Evolutionary conservation across 2,797 vertebrate species (phyloP), one percentile per base, ranked within the genome.

Genomic region (Echeneis naucrates): DNA sequence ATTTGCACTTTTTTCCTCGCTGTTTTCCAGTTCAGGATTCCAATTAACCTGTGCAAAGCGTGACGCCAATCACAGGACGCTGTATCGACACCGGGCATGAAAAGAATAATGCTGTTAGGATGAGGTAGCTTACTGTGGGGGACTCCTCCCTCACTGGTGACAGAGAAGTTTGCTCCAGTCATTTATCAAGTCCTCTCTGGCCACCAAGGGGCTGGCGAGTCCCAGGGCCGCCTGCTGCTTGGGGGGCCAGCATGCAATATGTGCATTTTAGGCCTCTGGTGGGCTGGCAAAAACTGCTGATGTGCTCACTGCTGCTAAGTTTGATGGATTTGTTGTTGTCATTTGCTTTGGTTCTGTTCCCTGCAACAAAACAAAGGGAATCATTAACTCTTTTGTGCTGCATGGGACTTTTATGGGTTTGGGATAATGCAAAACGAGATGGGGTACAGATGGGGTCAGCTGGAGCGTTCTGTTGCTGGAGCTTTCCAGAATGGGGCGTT

Each of bases 271-370:
- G 95, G 94, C 93, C 92, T 95, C 93, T 95, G 93, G 95, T 95
- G 95, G 94, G 92, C 93, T 92, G 92, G 89, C 91, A 89, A 93
- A 96, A 96, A 96, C 92, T 96, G 95, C 96, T 96, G 96, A 96
- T 96, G 92, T 96, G 94, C 93, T 93, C 93, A 95, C 93, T 93
- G 94, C 92, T 88, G 90, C 94, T 96, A 96, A 96, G 93, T 95
- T 95, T 96, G 96, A 97, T 96, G 95, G 96, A 97, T 97, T 93
- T 95, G 93, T 94, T 96, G 94, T 95, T 96, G 94, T 96, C 95
- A 93, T 92, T 95, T 94, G 94, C 94, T 95, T 94, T 93, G 91
- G 92, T 92, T 90, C 87, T 90, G 77, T 87, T 88, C 87, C 90
- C 86, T 61, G 62, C 91, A 82, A 94, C 93, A 92, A 94, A 93